These are phyloP conservation scores for Austrolebias charrua DNA, from an alignment of 2,797 vertebrate species.

Conservation along the genomic window DNA sequence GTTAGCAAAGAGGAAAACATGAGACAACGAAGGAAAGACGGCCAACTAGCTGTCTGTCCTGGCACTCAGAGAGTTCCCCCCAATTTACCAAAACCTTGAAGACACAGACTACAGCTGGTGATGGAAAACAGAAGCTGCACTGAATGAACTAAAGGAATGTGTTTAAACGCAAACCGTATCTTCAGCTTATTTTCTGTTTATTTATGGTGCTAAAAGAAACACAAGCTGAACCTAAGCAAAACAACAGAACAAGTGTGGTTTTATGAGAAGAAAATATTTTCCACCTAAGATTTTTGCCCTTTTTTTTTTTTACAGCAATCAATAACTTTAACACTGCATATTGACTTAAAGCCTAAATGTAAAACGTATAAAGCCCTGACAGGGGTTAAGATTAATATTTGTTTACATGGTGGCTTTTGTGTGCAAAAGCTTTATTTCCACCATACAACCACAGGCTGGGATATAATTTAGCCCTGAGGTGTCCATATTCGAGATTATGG, in stretches of 20 bases:
- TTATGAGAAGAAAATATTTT: background rate
- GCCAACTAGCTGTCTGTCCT: conserved; percentile 35
- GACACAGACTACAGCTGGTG: conserved; percentile 17
- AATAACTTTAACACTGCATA: background rate
- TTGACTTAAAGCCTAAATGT: background rate
- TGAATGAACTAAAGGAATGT: background rate
- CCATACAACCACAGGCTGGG: conserved; percentile 16
- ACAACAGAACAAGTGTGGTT: background rate
- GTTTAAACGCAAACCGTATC: background rate
- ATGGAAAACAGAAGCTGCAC: conserved; percentile 10
- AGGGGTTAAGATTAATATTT: conserved; percentile 8
- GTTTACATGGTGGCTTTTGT: background rate
- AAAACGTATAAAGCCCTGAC: conserved; percentile 5
- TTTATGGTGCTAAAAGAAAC: background rate
- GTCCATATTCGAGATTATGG: conserved; percentile 9
- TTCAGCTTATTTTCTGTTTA: background rate
- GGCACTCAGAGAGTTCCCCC: conserved; percentile 31
- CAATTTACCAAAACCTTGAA: conserved; percentile 32
- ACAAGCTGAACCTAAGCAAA: background rate
- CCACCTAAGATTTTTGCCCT: background rate
- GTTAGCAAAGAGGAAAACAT: conserved; percentile 41
- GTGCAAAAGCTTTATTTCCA: background rate
- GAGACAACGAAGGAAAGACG: conserved; percentile 31
- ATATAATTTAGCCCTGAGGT: conserved; percentile 13
- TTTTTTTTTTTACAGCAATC: background rate